Evolutionary conservation across 2,888 invertebrate genomes (phyloP), one percentile per base, ranked within the genome.

Genomic region (Amphiduros pacificus): DNA sequence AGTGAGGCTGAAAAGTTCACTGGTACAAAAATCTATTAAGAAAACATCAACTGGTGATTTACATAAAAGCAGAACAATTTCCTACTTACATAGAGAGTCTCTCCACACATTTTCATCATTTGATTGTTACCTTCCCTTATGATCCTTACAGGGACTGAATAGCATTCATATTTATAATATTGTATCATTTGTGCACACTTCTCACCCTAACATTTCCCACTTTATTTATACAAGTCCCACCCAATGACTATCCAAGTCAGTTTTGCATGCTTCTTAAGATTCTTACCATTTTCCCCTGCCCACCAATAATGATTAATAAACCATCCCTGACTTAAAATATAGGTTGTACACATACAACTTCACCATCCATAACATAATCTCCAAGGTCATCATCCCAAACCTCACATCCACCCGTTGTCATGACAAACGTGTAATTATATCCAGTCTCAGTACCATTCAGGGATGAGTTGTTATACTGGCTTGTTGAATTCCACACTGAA

Each of bases 51-150:
- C 36, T 17, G 17, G 9, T 11, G 36, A 44, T 44, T 22, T 44
- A 22, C 44, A 44, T 28, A n/a, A 20, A n/a, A n/a, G 51, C 24
- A 51, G 9, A 51, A 51, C 6, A 51, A 17, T 28, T 17, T 3
- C 9, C 11, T 28, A 58, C 67, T 49, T 61, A 73, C 72, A 49
- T 69, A 56, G 48, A 66, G 64, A 17, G 63, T 63, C 3, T 67
- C 66, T 41, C 69, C 70, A 44, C 68, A 66, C 29, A 73, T 27
- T 24, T 65, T 61, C 6, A 71, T 51, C 9, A 70, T 66, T 31
- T 66, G 68, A 0, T 71, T 69, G 41, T 71, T 68, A 5, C 64
- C 66, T 9, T 63, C n/a, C n/a, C n/a, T n/a, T n/a, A n/a, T n/a
- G n/a, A n/a, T n/a, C n/a, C n/a, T n/a, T n/a, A n/a, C n/a, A n/a